phyloP scores from a whole-genome alignment of 2,113 vertebrate species.

The Carassius gibelio region DNA sequence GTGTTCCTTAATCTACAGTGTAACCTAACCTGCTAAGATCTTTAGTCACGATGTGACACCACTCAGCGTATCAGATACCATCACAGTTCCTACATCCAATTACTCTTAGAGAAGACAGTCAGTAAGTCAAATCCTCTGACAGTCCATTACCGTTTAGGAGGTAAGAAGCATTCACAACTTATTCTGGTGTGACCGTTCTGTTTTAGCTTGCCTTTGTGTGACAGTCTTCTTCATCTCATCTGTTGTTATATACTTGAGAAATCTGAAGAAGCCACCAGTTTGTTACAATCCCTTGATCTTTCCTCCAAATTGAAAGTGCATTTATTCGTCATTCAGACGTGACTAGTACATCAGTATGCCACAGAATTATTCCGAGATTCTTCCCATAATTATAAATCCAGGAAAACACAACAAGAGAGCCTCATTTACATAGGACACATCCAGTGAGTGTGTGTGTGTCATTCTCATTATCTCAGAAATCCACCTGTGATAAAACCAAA shows the following conservation, averaged over 20 bases:
- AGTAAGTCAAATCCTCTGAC: neutral
- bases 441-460: neutral
- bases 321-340: conserved; percentile 25
- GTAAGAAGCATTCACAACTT: neutral
- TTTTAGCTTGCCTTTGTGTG: neutral
- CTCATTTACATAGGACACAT: conserved; percentile 31
- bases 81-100: too few species aligned
- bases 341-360: neutral
- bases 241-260: neutral
- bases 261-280: neutral
- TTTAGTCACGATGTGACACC: too few species aligned
- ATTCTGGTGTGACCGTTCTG: neutral
- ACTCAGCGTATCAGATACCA: too few species aligned
- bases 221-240: neutral
- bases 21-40: too few species aligned
- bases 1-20: too few species aligned
- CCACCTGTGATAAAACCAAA: conserved; percentile 18
- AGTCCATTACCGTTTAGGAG: neutral
- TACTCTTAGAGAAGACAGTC: neutral
- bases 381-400: conserved; percentile 19
- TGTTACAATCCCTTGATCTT: neutral
- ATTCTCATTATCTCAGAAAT: conserved; percentile 24
- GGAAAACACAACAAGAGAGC: neutral
- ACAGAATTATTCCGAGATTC: neutral
- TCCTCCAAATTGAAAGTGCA: neutral